Evolutionary conservation across 2,888 invertebrate species (phyloP), one percentile per base, ranked within the genome.

Genomic region (Gnatocerus cornutus): DNA sequence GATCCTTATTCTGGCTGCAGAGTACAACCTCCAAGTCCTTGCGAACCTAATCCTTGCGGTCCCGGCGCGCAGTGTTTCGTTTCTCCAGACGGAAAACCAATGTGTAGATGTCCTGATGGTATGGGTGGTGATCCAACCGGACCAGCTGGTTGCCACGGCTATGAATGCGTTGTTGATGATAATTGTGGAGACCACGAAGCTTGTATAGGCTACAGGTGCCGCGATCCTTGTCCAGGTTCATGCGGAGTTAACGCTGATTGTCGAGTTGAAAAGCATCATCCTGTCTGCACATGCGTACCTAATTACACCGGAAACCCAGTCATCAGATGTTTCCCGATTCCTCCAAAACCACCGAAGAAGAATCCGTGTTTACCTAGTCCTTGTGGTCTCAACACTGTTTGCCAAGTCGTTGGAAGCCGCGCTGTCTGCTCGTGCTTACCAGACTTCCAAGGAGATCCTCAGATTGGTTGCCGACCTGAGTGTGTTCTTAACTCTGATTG

Each of bases 401-500:
- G 95, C 79, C 90, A 91, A 81, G 89, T 93, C 70, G 84, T 91
- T 55, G 88, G 87, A 50, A 89, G 90, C 67, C 86, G 90, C 75
- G 92, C 94, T 10, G 89, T 93, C 16, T 96, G 95, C 82, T 91
- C 91, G 0, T 95, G 95, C 80, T 85, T 92, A 48, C 88, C 91
- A 6, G 91, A 92, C 71, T 94, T 92, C 80, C 84, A 90, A 68
- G 96, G 96, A 7, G 92, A 96, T 86, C 95, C 96, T 1, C 90
- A 90, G 73, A 85, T 87, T 58, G 93, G 93, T 76, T 95, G 91
- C 81, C 89, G 89, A 80, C 92, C 93, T 16, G 94, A 95, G 85
- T 94, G 95, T 83, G 87, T 90, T n/a, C 89, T 93, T 77, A 94
- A 95, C 83, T 91, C 94, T 0, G 95, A 95, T 77, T 96, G 96